Percentiles rank a stretch among this genome's conserved stretches.
Evolutionary conservation across 2,888 invertebrate genomes (phyloP).

Genomic region (Cephalotes varians): DNA sequence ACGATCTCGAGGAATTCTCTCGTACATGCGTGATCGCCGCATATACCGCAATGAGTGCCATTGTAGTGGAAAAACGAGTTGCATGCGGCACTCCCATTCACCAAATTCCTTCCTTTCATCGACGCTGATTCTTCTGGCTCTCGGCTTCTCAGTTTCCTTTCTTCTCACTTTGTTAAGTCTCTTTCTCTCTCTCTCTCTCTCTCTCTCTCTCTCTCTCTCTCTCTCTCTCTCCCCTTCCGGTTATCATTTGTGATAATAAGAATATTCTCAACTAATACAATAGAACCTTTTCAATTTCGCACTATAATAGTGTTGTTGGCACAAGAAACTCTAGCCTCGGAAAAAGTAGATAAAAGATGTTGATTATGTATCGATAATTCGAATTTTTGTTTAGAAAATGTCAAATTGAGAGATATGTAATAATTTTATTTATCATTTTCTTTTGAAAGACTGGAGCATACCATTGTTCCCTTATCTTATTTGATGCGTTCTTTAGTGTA

Average conservation of each 20-base stretch:
- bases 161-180: slow-evolving; percentile 49
- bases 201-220: background rate
- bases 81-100: slow-evolving; percentile 81
- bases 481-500: background rate
- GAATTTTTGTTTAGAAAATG: background rate
- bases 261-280: background rate
- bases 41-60: slow-evolving; percentile 35
- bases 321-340: too few species aligned
- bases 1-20: slow-evolving; percentile 63
- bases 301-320: too few species aligned
- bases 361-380: background rate
- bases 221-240: too few species aligned
- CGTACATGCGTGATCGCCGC: slow-evolving; percentile 35
- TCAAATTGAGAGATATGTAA: background rate
- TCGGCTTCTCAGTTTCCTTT: slow-evolving; percentile 74
- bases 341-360: background rate
- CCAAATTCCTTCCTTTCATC: slow-evolving; percentile 84
- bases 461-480: background rate
- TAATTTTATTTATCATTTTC: background rate
- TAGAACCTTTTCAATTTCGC: background rate
- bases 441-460: background rate
- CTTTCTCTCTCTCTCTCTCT: background rate
- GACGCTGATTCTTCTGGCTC: slow-evolving; percentile 77
- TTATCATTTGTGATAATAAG: background rate
- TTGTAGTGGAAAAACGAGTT: slow-evolving; percentile 69